Base-by-base conservation (phyloP, 1,140 invertebrate genomes). In the Atopsyche davidsoni region DNA sequence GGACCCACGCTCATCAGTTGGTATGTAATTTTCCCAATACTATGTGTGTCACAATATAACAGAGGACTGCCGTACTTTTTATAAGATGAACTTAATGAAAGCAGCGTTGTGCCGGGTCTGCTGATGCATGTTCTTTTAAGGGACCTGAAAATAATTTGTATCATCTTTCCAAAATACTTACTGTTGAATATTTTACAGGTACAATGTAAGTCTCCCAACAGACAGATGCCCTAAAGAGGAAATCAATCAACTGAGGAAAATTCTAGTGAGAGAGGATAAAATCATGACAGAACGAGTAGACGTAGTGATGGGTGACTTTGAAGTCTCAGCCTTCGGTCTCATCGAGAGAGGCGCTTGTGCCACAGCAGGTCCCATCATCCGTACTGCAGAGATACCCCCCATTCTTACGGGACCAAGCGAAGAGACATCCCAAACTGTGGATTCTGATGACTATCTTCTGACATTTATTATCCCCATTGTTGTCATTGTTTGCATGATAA, bases 391-490 rank as follows among this genome's bases (percentile, higher is more conserved):
- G 14, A 9, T 41, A 16, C 21, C 54, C 11, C 25, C 38, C n/a
- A 35, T 46, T 13, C n/a, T 40, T n/a, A 16, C 21, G 19, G 43
- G 28, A 16, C 42, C 45, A 14, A 68, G 58, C 19, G 73, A 80
- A 23, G 77, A 79, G 36, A 75, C 74, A 17, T 51, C 58, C 23
- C 57, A 59, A 23, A 41, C 55, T 19, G 55, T 46, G 24, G 46
- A 72, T 22, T 69, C 72, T n/a, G 85, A 89, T 32, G 88, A 92
- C 57, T 91, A 94, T 62, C 75, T 92, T 43, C 79, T 92, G n/a
- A 95, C 90, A 0, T 92, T 91, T 52, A 83, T 96, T 10, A 78
- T 96, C 32, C 92, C 92, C 0, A 87, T 86, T 0, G 80, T 95
- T 13, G 89, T 96, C 6, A 92, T 96, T 48, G 80, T 87, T 0